These are phyloP conservation scores for Tenodera sinensis DNA, from an alignment of 2,888 invertebrate species.

Conservation along the genomic window DNA sequence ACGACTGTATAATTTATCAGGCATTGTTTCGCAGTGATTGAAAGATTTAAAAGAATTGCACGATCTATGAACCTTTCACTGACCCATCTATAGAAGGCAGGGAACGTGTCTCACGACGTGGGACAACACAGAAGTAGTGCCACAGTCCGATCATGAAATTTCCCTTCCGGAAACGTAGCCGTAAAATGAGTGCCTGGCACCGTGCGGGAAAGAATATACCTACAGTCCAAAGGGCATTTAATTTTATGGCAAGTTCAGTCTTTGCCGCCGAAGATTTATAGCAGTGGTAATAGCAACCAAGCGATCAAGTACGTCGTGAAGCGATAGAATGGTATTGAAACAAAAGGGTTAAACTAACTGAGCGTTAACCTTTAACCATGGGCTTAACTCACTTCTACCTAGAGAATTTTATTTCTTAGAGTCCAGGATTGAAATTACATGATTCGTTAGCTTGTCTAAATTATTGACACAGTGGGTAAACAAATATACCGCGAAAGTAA, in stretches of 20 bases:
- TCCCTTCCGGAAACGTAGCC: not conserved
- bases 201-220: not conserved
- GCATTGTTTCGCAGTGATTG: not conserved
- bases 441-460: no score
- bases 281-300: not conserved
- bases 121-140: not conserved
- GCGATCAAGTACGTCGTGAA: not conserved
- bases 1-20: no score
- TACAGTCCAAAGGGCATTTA: not conserved
- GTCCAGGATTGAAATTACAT: no score
- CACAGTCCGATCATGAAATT: not conserved
- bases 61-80: not conserved
- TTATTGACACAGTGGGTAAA: no score
- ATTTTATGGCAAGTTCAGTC: not conserved
- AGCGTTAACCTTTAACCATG: no score
- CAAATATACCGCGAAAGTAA: no score
- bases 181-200: not conserved
- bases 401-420: no score
- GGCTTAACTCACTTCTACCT: no score
- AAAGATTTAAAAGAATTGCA: not conserved
- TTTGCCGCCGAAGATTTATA: not conserved
- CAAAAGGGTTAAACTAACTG: not conserved
- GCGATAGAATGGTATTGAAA: not conserved
- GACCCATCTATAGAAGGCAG: not conserved
- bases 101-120: not conserved